phyloP scores from a whole-genome alignment of 2,113 vertebrate species.

The Apus apus region DNA sequence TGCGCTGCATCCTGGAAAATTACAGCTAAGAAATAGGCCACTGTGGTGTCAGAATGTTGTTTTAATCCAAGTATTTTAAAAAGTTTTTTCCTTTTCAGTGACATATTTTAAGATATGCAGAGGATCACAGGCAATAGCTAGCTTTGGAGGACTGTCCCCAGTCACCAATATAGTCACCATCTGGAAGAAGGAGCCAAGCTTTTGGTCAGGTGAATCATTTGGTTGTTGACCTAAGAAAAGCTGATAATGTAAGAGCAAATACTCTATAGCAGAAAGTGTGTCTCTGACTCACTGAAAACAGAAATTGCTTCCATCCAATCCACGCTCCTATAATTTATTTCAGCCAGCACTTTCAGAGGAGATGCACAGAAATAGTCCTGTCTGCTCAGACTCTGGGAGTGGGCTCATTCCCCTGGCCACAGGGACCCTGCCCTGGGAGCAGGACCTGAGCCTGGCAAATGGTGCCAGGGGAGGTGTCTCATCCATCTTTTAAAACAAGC shows the following conservation, averaged over 20 bases:
- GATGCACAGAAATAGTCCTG: background rate
- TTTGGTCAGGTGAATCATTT: background rate
- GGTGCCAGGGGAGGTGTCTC: accelerated
- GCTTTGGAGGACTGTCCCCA: background rate
- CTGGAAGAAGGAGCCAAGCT: background rate
- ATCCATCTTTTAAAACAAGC: accelerated
- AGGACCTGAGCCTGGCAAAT: background rate
- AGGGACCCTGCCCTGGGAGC: background rate
- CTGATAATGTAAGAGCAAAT: background rate
- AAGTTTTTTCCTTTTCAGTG: background rate
- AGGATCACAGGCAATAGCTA: background rate
- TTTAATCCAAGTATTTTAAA: slow-evolving; percentile 2
- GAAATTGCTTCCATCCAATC: background rate
- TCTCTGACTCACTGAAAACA: background rate
- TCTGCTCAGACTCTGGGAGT: background rate
- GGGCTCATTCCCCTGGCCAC: accelerated
- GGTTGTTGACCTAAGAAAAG: background rate
- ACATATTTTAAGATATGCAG: slow-evolving; percentile 10
- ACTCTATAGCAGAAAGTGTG: background rate
- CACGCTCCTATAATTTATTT: background rate
- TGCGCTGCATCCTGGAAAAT: slow-evolving; percentile 12
- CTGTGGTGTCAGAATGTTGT: background rate
- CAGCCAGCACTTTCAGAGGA: background rate
- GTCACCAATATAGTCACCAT: background rate
- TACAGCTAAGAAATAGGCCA: background rate